Evolutionary conservation across 2,888 invertebrate genomes (phyloP).

Genomic region (Microctonus aethiopoides): DNA sequence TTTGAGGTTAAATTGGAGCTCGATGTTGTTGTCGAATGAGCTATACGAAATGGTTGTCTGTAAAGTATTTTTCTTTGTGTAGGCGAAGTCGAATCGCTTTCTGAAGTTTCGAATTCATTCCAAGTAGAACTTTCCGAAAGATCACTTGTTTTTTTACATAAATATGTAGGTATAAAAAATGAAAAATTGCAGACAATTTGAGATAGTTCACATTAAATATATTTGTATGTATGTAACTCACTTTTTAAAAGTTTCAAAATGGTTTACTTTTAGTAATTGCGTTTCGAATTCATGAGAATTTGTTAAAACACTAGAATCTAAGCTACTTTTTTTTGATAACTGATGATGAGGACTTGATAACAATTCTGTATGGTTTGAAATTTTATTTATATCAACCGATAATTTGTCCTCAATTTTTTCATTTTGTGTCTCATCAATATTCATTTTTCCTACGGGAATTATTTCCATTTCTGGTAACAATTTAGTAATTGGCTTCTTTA

Average conservation of each 20-base stretch:
- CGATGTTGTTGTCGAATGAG: not conserved
- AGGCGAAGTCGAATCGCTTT: slow-evolving; percentile 26
- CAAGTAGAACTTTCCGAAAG: slow-evolving; percentile 7
- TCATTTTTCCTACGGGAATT: not conserved
- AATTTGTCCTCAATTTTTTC: not conserved
- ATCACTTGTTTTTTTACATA: no score
- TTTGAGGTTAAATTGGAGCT: slow-evolving; percentile 13
- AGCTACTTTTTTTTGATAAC: not conserved
- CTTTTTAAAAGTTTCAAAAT: not conserved
- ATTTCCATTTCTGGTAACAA: not conserved
- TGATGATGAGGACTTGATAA: no score
- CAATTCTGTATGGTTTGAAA: not conserved
- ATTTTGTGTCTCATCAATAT: not conserved
- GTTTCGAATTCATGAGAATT: not conserved
- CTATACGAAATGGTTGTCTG: not conserved
- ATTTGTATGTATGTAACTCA: no score
- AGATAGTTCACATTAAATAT: no score
- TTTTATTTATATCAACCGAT: not conserved
- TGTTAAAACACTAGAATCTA: not conserved
- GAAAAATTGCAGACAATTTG: no score
- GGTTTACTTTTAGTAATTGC: not conserved
- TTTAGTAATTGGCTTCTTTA: not conserved
- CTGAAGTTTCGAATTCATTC: slow-evolving; percentile 14
- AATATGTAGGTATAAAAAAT: no score
- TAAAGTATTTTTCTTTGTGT: slow-evolving; percentile 19